phyloP scores from a whole-genome alignment of 37 sponge, comb jelly and placozoan species.

The Dysidea cf. avara region DNA sequence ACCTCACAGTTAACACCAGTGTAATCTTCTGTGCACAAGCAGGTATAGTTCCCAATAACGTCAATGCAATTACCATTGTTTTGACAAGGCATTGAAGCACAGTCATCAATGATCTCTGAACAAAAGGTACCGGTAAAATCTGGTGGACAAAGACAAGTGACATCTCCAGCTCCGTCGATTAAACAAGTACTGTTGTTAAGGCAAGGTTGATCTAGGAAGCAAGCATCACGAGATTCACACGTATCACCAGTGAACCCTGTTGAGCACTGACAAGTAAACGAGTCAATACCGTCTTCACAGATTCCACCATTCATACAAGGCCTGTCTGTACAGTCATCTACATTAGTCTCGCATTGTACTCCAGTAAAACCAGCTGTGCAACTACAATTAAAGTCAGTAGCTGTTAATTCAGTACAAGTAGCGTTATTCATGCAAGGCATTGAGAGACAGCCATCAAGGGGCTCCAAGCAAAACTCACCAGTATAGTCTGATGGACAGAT shows the following conservation, averaged over 20 bases:
- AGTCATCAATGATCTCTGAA: too few species aligned
- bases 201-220: slow-evolving; percentile 38
- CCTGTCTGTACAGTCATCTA: slow-evolving; percentile 48
- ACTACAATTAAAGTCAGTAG: slow-evolving; percentile 44
- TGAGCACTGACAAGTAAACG: slow-evolving; percentile 44
- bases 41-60: too few species aligned
- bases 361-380: slow-evolving; percentile 67
- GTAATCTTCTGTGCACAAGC: too few species aligned
- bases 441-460: slow-evolving; percentile 52
- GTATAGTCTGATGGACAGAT: slow-evolving; percentile 49
- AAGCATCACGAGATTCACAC: slow-evolving; percentile 68
- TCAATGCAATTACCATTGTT: too few species aligned
- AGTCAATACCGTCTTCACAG: slow-evolving; percentile 32
- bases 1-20: slow-evolving; percentile 29
- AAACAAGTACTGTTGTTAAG: slow-evolving; percentile 53
- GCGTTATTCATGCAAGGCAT: slow-evolving; percentile 55
- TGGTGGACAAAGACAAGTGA: slow-evolving; percentile 38
- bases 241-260: slow-evolving; percentile 45
- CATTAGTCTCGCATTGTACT: slow-evolving; percentile 46
- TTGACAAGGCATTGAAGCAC: too few species aligned
- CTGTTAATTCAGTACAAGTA: slow-evolving; percentile 31
- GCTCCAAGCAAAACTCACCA: slow-evolving; percentile 50
- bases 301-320: slow-evolving; percentile 64
- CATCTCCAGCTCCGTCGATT: slow-evolving; percentile 35
- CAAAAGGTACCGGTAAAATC: slow-evolving; percentile 44